Evolutionary conservation across 2,888 invertebrate species (phyloP).

Genomic region (Agriopis marginaria): DNA sequence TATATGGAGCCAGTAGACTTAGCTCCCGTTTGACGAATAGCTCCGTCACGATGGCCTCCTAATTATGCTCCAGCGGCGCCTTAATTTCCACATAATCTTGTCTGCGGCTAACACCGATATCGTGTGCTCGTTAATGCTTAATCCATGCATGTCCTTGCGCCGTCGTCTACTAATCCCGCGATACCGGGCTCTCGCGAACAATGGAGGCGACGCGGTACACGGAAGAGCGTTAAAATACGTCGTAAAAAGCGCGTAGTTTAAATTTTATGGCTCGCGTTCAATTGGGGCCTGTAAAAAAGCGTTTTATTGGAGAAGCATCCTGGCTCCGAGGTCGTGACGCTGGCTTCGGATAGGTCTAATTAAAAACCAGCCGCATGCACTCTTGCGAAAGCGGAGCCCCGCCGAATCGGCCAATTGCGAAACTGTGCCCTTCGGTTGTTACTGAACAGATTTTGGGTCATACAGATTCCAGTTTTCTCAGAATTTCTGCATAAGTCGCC

Average conservation of each 20-base stretch:
- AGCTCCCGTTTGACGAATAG: conserved; percentile 68
- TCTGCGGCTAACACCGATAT: conserved; percentile 63
- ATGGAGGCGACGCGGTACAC: conserved; percentile 72
- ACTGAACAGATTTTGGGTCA: conserved; percentile 50
- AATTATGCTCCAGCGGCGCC: conserved; percentile 61
- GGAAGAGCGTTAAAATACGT: conserved; percentile 80
- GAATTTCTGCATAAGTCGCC: conserved; percentile 39
- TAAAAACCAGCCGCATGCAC: conserved; percentile 76
- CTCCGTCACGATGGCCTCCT: conserved; percentile 56
- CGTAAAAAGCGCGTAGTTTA: conserved; percentile 82
- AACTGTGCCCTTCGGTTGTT: conserved; percentile 68
- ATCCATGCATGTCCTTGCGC: conserved; percentile 73
- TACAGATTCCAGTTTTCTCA: conserved; percentile 42
- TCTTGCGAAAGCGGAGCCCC: conserved; percentile 73
- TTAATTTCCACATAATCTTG: conserved; percentile 75
- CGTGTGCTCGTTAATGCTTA: conserved; percentile 69
- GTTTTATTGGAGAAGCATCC: conserved; percentile 84
- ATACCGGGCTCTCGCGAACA: conserved; percentile 64
- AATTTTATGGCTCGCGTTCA: conserved; percentile 82
- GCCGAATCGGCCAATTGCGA: conserved; percentile 63
- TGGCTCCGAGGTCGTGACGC: conserved; percentile 79
- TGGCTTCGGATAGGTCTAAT: conserved; percentile 76
- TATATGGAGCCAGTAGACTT: conserved; percentile 74
- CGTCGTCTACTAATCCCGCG: conserved; percentile 62
- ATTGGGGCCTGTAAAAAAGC: conserved; percentile 84